Evolutionary conservation across 2,888 invertebrate species (phyloP), one percentile per base, ranked within the genome.

Genomic region (Torymus auratus): DNA sequence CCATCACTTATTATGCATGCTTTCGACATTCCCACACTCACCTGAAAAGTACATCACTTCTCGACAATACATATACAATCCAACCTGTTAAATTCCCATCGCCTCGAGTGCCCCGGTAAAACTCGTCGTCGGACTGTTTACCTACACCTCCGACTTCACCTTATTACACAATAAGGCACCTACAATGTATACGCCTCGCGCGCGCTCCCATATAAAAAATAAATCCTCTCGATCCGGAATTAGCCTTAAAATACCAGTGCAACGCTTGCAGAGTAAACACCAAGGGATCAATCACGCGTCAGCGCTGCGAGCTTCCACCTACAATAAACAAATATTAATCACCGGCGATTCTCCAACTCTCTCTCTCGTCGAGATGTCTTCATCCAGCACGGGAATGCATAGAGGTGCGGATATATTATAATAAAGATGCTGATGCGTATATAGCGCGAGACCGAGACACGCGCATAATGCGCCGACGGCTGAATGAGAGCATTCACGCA

Each of bases 311-410:
- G 17, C 28, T 55, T 56, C 15, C 55, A 41, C 12, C 14, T 15
- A 56, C 15, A 53, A 71, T 71, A 64, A 78, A 78, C 78, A 78
- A 78, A 65, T 78, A 78, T 78, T 71, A 71, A 78, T 78, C 78
- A 78, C 71, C 78, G 70, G 56, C 0, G 41, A 41, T 41, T 41
- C 41, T 41, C 7, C 20, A 20, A 1, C 20, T 20, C 20, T 20
- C 20, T 20, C 20, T 20, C 20, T 20, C 20, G 2, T 1, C 41
- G 7, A 41, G 41, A 41, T 7, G 7, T 41, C 41, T 41, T 41
- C 41, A 7, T 41, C 41, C 7, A 0, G 7, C 41, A 7, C 41
- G 41, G 41, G 41, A 41, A 41, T 41, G 41, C 41, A 41, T 5
- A 5, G 41, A 20, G 5, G 7, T 7, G 41, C 7, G 41, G 5